A percentile compares a stretch with the other conserved stretches of the same genome.
Evolutionary conservation across 1,140 invertebrate genomes (phyloP).

Genomic region (Cherax quadricarinatus): DNA sequence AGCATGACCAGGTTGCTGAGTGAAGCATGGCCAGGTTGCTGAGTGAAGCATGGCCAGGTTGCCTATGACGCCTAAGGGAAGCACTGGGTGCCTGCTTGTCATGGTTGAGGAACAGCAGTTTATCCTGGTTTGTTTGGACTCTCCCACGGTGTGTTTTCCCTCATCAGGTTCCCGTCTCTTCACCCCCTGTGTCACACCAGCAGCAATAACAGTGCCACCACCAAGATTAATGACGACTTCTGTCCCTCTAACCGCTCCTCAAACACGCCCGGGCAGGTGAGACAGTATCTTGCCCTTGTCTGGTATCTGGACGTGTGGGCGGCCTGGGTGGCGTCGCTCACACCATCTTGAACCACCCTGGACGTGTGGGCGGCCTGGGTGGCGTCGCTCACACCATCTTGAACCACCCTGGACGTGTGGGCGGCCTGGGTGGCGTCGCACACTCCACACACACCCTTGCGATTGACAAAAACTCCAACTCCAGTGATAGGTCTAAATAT

Average conservation of each 20-base stretch:
- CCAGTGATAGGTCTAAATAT: too few relatives aligned
- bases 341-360: background rate
- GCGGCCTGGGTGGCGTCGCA: too few relatives aligned
- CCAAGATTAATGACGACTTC: conserved; percentile 17
- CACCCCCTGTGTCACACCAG: background rate
- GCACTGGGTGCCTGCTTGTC: background rate
- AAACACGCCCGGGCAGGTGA: conserved; percentile 32
- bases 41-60: too few relatives aligned
- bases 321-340: background rate
- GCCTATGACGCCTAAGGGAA: too few relatives aligned
- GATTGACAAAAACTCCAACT: too few relatives aligned
- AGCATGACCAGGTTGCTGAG: too few relatives aligned
- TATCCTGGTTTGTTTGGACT: background rate
- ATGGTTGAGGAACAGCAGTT: background rate
- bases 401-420: too few relatives aligned
- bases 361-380: too few relatives aligned
- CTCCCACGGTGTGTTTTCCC: conserved; percentile 22
- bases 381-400: too few relatives aligned
- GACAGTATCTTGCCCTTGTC: conserved; percentile 19
- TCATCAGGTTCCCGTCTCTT: conserved; percentile 18
- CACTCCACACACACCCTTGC: too few relatives aligned
- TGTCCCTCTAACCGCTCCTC: conserved; percentile 5
- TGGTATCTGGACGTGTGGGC: background rate
- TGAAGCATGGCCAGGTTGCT: too few relatives aligned
- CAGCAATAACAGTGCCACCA: background rate